phyloP scores from a whole-genome alignment of 2,888 invertebrate genomes.

The Rotaria socialis region DNA sequence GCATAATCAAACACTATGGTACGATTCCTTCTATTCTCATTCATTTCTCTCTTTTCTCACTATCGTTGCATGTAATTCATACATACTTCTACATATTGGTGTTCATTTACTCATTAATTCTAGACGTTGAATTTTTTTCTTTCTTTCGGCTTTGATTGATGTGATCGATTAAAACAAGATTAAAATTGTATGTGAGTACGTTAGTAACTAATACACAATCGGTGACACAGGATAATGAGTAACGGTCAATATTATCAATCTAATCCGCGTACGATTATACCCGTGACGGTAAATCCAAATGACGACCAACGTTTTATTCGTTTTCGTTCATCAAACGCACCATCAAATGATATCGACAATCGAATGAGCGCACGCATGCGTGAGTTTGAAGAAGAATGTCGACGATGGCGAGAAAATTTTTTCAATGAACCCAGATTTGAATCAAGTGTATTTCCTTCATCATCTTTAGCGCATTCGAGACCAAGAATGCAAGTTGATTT shows the following conservation, averaged over 20 bases:
- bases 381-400: constrained; percentile 47
- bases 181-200: constrained; percentile 4
- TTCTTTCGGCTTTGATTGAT: neutral
- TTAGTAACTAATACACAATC: neutral
- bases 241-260: neutral
- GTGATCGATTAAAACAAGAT: neutral
- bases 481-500: constrained; percentile 43
- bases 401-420: constrained; percentile 46
- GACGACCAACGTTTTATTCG: constrained; percentile 32
- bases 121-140: neutral
- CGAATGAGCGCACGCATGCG: constrained; percentile 42
- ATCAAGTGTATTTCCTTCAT: neutral
- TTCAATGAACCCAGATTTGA: constrained; percentile 22
- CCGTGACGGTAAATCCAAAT: constrained; percentile 4
- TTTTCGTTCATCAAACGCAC: neutral
- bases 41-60: neutral
- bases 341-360: constrained; percentile 32
- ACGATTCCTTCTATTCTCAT: neutral
- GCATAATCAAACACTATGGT: neutral
- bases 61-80: too few species aligned
- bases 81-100: neutral
- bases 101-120: constrained; percentile 11
- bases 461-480: neutral
- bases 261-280: constrained; percentile 15
- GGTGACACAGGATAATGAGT: constrained; percentile 15